These are phyloP conservation scores for Plemyria rubiginata DNA, from an alignment of 2,888 invertebrate genomes.

Conservation along the genomic window DNA sequence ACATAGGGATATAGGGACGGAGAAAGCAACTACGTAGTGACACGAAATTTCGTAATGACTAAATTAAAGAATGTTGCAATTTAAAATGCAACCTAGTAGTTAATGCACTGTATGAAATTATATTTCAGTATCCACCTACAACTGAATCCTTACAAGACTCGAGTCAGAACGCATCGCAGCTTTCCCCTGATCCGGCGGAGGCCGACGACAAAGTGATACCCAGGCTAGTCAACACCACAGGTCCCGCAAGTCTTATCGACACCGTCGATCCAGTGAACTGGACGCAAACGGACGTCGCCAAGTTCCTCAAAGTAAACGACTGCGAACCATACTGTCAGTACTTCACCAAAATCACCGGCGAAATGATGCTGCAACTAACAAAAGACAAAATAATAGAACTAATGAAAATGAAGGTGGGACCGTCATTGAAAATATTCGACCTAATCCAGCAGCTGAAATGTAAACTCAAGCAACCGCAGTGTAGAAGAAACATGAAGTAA, in stretches of 20 bases:
- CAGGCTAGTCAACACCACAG: conserved; percentile 85
- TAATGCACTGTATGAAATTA: not conserved
- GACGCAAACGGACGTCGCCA: conserved; percentile 93
- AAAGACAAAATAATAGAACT: conserved; percentile 96
- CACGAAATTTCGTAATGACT: too few species aligned
- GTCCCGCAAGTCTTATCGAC: conserved; percentile 79
- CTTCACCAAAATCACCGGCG: conserved; percentile 91
- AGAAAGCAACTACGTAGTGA: too few species aligned
- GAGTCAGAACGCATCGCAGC: conserved; percentile 55
- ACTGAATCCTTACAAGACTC: conserved; percentile 60
- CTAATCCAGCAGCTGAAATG: conserved; percentile 95
- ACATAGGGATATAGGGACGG: too few species aligned
- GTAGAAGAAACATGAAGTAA: conserved; percentile 69
- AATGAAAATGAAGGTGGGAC: conserved; percentile 97
- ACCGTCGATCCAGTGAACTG: conserved; percentile 85
- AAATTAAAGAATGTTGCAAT: too few species aligned
- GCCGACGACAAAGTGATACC: conserved; percentile 86
- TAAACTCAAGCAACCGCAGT: conserved; percentile 91
- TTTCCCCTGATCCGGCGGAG: conserved; percentile 49
- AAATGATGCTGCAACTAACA: conserved; percentile 90
- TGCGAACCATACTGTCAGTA: conserved; percentile 89
- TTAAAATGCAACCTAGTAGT: too few species aligned
- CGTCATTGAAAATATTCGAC: conserved; percentile 96
- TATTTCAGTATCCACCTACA: conserved; percentile 46
- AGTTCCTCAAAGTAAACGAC: conserved; percentile 95